Conservation (phyloP, 2,888 invertebrate genomes). For the Trypoxylon attenuatum region DNA sequence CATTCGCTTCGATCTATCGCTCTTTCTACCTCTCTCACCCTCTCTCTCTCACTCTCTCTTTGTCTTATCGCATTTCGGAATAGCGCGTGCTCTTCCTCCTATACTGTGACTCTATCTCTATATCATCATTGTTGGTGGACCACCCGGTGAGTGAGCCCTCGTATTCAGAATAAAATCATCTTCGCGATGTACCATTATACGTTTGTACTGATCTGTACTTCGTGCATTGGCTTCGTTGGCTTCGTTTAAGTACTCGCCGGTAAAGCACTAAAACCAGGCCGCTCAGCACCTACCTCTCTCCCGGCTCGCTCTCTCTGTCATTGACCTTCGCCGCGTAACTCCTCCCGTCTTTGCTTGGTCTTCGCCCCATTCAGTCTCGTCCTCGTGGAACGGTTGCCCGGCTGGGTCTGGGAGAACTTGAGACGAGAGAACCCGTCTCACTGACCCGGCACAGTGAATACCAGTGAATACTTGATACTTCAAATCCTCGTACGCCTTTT, state of each 20-base stretch:
- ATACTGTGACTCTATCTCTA: background rate
- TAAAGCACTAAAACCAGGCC: background rate
- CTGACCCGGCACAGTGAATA: too few relatives aligned
- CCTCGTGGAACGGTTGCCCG: too few relatives aligned
- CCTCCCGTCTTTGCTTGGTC: background rate
- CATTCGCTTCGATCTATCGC: conserved; percentile 3
- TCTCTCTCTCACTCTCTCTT: background rate
- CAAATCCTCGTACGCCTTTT: background rate
- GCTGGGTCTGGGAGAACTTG: too few relatives aligned
- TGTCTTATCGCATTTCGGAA: background rate
- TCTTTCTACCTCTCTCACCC: conserved; percentile 5
- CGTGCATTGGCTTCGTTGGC: too few relatives aligned
- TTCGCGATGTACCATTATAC: too few relatives aligned
- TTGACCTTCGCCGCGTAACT: background rate
- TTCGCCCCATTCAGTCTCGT: too few relatives aligned
- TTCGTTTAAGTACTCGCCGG: too few relatives aligned
- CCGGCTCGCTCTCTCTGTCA: background rate
- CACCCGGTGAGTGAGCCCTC: conserved; percentile 2
- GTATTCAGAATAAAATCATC: background rate
- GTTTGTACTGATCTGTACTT: too few relatives aligned
- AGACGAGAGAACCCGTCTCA: too few relatives aligned
- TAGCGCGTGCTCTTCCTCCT: background rate
- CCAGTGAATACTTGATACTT: background rate
- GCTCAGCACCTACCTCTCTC: background rate
- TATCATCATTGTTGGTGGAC: background rate